Evolutionary conservation across 30 jellyfish, hydroid and myxozoan genomes (phyloP), one percentile per base, ranked within the genome.

Genomic region (Turritopsis rubra): DNA sequence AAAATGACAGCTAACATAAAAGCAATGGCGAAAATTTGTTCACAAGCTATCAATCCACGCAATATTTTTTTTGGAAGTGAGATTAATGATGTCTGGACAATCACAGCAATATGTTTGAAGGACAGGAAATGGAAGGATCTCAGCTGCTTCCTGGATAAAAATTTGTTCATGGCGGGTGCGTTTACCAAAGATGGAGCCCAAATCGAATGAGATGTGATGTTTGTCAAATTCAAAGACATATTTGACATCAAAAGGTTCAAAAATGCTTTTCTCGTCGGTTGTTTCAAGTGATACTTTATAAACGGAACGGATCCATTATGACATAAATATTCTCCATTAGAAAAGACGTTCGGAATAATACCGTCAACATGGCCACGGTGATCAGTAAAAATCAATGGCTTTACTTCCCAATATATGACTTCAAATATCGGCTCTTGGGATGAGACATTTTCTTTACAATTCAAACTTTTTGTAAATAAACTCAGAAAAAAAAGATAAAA

Each of bases 101-200:
- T 74, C 72, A 74, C 82, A 20, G 82, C 82, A n/a, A 74, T 74
- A 13, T 74, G 26, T 72, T 29, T 18, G 26, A 52, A 74, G 17
- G 53, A n/a, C 72, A 74, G 28, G 26, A 74, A 71, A n/a, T 74
- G 82, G 60, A 74, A 74, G 16, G 82, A 26, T 7, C 65, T 24
- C 82, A 74, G 60, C n/a, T 74, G 28, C 65, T 74, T 28, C 72
- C 41, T 22, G 41, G 54, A 19, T 1, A 74, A 30, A 24, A 20
- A 30, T 18, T 29, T 52, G 54, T 74, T 52, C 24, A 19, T 8
- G 16, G 16, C 0, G 30, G 9, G 8, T 27, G 21, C 9, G 30
- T 23, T 65, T 23, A 86, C 26, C 27, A 65, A 66, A 17, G 27
- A 75, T 16, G 88, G 88, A 68, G 66, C 19, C 88, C 88, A 82